phyloP scores from a whole-genome alignment of 2,888 invertebrate genomes.

The Agapostemon virescens region DNA sequence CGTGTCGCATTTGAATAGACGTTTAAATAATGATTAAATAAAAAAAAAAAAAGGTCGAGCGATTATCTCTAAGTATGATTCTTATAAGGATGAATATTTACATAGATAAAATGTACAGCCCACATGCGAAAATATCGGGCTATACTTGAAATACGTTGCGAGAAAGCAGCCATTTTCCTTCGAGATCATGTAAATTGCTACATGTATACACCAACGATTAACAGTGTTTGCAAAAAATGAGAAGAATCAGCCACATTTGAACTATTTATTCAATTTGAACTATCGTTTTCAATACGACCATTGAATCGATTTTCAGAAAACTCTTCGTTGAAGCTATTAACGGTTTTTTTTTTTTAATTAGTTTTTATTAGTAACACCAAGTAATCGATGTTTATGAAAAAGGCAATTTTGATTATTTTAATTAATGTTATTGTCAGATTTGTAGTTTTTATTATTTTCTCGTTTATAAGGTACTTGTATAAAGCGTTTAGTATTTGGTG shows the following conservation, averaged over 20 bases:
- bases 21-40: slow-evolving; percentile 48
- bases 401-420: neutral
- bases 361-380: neutral
- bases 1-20: slow-evolving; percentile 47
- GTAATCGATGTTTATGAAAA: neutral
- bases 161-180: slow-evolving; percentile 36
- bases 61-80: slow-evolving; percentile 50
- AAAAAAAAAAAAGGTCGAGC: slow-evolving; percentile 39
- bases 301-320: slow-evolving; percentile 25
- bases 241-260: neutral
- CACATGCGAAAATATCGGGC: slow-evolving; percentile 57
- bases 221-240: slow-evolving; percentile 16
- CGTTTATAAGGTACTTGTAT: slow-evolving; percentile 1
- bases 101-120: slow-evolving; percentile 53
- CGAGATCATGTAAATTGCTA: slow-evolving; percentile 20
- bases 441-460: neutral
- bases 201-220: slow-evolving; percentile 10
- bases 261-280: slow-evolving; percentile 14
- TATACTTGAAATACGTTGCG: slow-evolving; percentile 46
- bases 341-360: neutral
- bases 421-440: neutral
- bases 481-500: neutral
- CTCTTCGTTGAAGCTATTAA: neutral
- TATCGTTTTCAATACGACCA: slow-evolving; percentile 25
- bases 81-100: slow-evolving; percentile 46